Evolutionary conservation across 2,113 vertebrate genomes (phyloP), one percentile per base, ranked within the genome.

Genomic region (Erpornis zantholeuca): DNA sequence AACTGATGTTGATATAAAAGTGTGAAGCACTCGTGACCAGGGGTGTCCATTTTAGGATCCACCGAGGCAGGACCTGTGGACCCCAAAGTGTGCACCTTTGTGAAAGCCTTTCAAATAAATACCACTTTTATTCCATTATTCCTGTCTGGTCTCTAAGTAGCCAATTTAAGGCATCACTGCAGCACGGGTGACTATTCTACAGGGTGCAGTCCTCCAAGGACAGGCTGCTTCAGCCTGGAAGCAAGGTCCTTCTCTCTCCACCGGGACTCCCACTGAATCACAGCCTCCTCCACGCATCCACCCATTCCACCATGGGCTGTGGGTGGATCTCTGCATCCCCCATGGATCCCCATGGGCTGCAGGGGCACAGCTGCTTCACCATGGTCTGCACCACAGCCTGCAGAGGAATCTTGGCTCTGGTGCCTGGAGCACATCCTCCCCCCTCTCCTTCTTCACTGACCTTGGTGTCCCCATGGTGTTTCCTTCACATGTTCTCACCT

Each of bases 231-330:
- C 54, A n/a, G 54, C 54, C 54, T 57, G 54, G 54, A 15, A n/a
- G 54, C 54, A n/a, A 17, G 54, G 54, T 8, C 54, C 33, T 12
- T 33, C 54, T 57, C 54, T 57, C 20, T 57, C 20, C 20, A 56
- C 54, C 6, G 3, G 31, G 12, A 10, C 54, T 56, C 20, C 33
- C 54, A 22, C 54, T 9, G 33, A 33, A 57, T n/a, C 33, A n/a
- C 54, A 57, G 21, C 13, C 54, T n/a, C 54, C 54, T 57, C 33
- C 33, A n/a, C 33, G 54, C 13, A 42, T 42, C 40, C 54, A 22
- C 54, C 21, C 1, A 13, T 6, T 22, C 54, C 6, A 1, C 31
- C 21, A 2, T 1, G 9, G 54, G 54, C 54, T 56, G 31, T 2
- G 31, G 31, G 53, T 33, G 53, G 53, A 56, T 56, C 53, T 56